Evolutionary conservation across 1,140 invertebrate genomes (phyloP).

Genomic region (Leptinotarsa defecta): DNA sequence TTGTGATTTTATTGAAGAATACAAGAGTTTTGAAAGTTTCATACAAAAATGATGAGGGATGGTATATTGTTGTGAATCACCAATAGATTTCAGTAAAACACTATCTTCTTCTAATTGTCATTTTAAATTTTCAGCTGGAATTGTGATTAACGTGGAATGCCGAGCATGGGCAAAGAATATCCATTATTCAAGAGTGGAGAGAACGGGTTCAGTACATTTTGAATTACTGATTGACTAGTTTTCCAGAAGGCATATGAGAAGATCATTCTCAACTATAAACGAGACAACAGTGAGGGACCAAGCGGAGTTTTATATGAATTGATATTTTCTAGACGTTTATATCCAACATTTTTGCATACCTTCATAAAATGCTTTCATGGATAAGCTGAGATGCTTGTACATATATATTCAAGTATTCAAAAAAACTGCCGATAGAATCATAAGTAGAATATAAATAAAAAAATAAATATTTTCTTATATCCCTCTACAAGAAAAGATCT

Average conservation of each 20-base stretch:
- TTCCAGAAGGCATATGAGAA: neutral
- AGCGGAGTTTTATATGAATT: neutral
- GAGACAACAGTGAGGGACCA: neutral
- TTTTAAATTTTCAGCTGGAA: conserved; percentile 68
- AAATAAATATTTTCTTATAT: no score
- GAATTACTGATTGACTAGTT: conserved; percentile 89
- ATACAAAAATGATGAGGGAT: no score
- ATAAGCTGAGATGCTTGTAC: no score
- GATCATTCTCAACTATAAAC: neutral
- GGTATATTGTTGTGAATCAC: no score
- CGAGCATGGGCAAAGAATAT: conserved; percentile 96
- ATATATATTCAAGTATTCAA: neutral
- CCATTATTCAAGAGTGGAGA: conserved; percentile 79
- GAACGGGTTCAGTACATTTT: conserved; percentile 91
- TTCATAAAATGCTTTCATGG: no score
- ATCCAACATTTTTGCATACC: neutral
- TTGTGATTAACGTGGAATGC: conserved; percentile 93
- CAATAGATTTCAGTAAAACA: no score
- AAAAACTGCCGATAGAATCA: no score
- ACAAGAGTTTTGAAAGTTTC: no score
- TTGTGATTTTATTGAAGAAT: no score
- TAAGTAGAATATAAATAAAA: no score
- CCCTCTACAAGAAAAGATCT: no score
- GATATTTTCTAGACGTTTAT: neutral
- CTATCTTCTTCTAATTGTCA: neutral